phyloP scores from a whole-genome alignment of 1,140 invertebrate species.

The Zophobas atratus region DNA sequence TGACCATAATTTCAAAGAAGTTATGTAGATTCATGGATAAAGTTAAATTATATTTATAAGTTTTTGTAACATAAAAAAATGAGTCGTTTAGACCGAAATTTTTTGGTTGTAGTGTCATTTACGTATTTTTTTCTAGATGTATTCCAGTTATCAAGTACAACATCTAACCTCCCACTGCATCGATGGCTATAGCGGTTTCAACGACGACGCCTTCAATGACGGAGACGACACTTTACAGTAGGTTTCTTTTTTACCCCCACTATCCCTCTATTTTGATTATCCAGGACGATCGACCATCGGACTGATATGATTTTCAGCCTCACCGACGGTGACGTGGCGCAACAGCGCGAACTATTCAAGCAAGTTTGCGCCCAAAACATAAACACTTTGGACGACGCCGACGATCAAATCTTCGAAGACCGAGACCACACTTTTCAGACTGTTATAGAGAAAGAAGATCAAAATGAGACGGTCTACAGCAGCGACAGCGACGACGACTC shows the following conservation, averaged over 20 bases:
- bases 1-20: too few species aligned
- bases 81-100: not conserved
- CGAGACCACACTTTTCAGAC: constrained; percentile 69
- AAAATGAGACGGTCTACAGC: constrained; percentile 57
- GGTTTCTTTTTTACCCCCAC: constrained; percentile 45
- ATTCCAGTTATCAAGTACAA: constrained; percentile 61
- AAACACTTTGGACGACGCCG: constrained; percentile 71
- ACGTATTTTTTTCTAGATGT: constrained; percentile 53
- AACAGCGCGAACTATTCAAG: constrained; percentile 72
- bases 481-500: constrained; percentile 64
- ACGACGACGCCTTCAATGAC: constrained; percentile 79
- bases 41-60: too few species aligned
- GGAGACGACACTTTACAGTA: constrained; percentile 75
- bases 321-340: constrained; percentile 67
- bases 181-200: constrained; percentile 76
- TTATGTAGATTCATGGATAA: too few species aligned
- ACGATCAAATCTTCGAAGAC: constrained; percentile 72
- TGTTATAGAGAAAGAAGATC: constrained; percentile 69
- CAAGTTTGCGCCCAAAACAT: constrained; percentile 71
- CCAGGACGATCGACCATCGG: constrained; percentile 68
- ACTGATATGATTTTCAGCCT: constrained; percentile 71
- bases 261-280: constrained; percentile 42
- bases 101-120: not conserved
- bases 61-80: not conserved
- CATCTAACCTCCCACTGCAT: constrained; percentile 57